Evolutionary conservation across 2,888 invertebrate species (phyloP), one percentile per base, ranked within the genome.

Genomic region (Germaria angustata): DNA sequence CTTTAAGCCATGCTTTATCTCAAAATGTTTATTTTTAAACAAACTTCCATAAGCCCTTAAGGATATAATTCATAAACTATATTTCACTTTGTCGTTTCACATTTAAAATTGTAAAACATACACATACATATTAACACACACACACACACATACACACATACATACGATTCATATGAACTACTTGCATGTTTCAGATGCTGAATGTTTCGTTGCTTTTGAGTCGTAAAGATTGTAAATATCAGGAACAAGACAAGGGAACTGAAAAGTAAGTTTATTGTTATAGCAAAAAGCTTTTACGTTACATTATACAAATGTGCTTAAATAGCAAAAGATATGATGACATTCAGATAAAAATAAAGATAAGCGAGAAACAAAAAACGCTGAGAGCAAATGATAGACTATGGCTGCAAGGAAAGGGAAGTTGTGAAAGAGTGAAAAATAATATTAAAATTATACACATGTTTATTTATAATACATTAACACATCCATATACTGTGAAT

Each of bases 241-340:
- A 53, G 46, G 34, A 61, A 68, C 39, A 53, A 77, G 69, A 63
- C 77, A 77, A 77, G 77, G 53, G 61, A 69, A 22, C 53, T 53
- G 49, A 63, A 36, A 61, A 69, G 69, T 69, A 79, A 79, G 75
- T 82, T 82, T 82, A 82, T 82, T 82, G 82, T 82, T 82, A 82
- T 82, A 82, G 82, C 82, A 76, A 82, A 82, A 82, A 82, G 82
- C 82, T 82, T 79, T 82, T 82, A 81, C 81, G 81, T 81, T 78
- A 73, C 81, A 78, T 73, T 81, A 75, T 76, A 79, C 59, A 82
- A 82, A 82, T 82, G 82, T 79, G 79, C 79, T 79, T 82, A 82
- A 82, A 82, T 79, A 82, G 82, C 75, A 71, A 79, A 82, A 82
- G 82, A 82, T 82, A 82, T 79, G 82, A 82, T 82, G 82, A 82